These are phyloP conservation scores for Dryadula phaetusa DNA, from an alignment of 2,888 invertebrate species.

Conservation along the genomic window DNA sequence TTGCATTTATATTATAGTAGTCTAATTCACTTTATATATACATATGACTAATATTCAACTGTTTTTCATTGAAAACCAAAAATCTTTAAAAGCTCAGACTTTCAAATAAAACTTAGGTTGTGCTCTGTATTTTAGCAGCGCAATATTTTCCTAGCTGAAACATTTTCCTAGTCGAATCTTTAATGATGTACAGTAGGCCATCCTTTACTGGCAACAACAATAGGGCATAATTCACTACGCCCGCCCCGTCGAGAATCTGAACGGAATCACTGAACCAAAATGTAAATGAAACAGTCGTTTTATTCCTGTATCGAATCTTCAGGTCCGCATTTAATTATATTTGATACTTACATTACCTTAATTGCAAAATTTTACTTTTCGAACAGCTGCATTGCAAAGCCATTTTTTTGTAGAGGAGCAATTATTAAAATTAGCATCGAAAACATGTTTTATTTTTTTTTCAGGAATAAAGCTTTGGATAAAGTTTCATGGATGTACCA, in stretches of 20 bases:
- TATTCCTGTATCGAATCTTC: slow-evolving; percentile 38
- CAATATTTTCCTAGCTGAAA: slow-evolving; percentile 39
- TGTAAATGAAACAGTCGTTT: slow-evolving; percentile 62
- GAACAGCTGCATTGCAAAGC: not conserved
- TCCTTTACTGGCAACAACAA: slow-evolving; percentile 63
- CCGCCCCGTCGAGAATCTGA: slow-evolving; percentile 61
- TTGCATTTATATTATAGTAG: too few relatives aligned
- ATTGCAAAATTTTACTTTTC: slow-evolving; percentile 12
- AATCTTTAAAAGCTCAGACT: not conserved
- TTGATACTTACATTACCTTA: slow-evolving; percentile 25
- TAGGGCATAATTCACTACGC: slow-evolving; percentile 65
- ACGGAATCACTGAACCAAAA: slow-evolving; percentile 75
- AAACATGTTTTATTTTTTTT: not conserved
- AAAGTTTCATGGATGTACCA: not conserved
- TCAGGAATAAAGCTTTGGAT: not conserved
- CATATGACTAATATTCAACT: not conserved
- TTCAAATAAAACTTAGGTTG: not conserved
- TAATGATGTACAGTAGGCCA: slow-evolving; percentile 47
- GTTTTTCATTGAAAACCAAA: too few relatives aligned
- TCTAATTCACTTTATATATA: not conserved
- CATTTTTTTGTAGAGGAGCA: not conserved
- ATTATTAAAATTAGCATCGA: slow-evolving; percentile 9
- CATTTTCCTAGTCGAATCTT: slow-evolving; percentile 42
- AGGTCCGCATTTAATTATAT: slow-evolving; percentile 43
- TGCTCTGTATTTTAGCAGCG: slow-evolving; percentile 6